Evolutionary conservation across 1,140 invertebrate species (phyloP), one percentile per base, ranked within the genome.

Genomic region (Macrostomum lignano): DNA sequence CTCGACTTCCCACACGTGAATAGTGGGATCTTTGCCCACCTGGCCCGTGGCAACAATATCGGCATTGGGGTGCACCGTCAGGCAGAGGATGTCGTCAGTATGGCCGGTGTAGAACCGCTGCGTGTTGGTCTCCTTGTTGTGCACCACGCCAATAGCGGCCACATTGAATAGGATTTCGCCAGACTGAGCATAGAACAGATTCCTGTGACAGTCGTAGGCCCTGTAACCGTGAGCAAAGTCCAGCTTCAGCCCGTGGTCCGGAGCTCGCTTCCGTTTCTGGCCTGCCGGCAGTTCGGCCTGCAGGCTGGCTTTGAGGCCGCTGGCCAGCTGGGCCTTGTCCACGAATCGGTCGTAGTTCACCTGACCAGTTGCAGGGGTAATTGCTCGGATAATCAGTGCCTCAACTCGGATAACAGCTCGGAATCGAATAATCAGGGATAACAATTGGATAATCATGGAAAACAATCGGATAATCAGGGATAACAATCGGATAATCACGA

Each of bases 141-240:
- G 47, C 3, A 59, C 42, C 14, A 59, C 46, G 13, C 50, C 51
- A 15, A 47, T 45, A 9, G 55, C 55, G n/a, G 56, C 56, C 3
- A 58, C 47, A 38, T 59, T 53, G 35, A 53, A 59, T 2, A 58
- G 50, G 6, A 58, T 41, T 21, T 52, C 46, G 15, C 47, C 50
- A 26, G 37, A 45, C 36, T 52, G 48, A 1, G 51, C 47, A 39
- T 55, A 59, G 39, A 59, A 57, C 29, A 59, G 17, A 35, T 59
- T 59, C 37, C 56, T 55, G 2, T 52, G 44, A 35, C 56, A 58
- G 42, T 59, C 56, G 43, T 58, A 58, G 3, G 55, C 55, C 15
- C 56, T 46, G 33, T 59, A 59, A 10, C 55, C 55, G 46, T 51
- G 49, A 7, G 57, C 46, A 42, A 46, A 56, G 31, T 52, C 43